A percentile compares a stretch with the other conserved stretches of the same genome.
Evolutionary conservation across 2,113 vertebrate species (phyloP).

Genomic region (Brachyhypopomus gauderio): DNA sequence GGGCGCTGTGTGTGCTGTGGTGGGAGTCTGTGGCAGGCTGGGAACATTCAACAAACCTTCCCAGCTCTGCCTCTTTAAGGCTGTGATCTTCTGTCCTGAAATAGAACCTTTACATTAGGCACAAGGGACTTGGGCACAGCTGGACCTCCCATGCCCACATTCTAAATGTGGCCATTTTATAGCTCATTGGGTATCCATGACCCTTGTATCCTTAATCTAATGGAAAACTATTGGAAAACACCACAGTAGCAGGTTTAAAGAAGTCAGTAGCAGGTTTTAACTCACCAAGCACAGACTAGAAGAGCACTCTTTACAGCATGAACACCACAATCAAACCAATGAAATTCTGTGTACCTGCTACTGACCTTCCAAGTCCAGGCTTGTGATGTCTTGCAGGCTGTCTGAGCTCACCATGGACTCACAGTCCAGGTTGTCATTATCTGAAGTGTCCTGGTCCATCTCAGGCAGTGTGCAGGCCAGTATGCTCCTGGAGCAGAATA

Average conservation of each 20-base stretch:
- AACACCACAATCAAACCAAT: neutral
- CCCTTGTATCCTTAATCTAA: no score
- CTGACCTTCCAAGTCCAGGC: slow-evolving; percentile 86
- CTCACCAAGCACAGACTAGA: no score
- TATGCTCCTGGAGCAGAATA: slow-evolving; percentile 76
- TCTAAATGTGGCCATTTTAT: neutral
- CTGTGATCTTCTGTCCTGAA: slow-evolving; percentile 52
- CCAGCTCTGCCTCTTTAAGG: slow-evolving; percentile 43
- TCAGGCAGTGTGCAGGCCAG: slow-evolving; percentile 87
- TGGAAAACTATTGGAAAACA: neutral
- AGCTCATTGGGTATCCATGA: neutral
- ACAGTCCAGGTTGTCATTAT: slow-evolving; percentile 85
- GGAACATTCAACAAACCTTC: neutral
- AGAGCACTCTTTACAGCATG: slow-evolving; percentile 13
- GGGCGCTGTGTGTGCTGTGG: neutral
- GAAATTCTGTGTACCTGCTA: slow-evolving; percentile 74
- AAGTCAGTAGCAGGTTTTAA: no score
- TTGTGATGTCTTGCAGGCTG: slow-evolving; percentile 78
- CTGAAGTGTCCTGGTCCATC: slow-evolving; percentile 85
- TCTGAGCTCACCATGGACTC: slow-evolving; percentile 85
- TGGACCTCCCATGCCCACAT: neutral
- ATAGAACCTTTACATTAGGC: slow-evolving; percentile 30
- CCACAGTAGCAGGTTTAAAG: no score
- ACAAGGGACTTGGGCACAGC: neutral
- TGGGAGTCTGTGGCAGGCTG: no score